A percentile compares a stretch with the other conserved stretches of the same genome.
These are phyloP conservation scores for Drosophila rellima DNA, from an alignment of 2,888 invertebrate species.

Conservation along the genomic window DNA sequence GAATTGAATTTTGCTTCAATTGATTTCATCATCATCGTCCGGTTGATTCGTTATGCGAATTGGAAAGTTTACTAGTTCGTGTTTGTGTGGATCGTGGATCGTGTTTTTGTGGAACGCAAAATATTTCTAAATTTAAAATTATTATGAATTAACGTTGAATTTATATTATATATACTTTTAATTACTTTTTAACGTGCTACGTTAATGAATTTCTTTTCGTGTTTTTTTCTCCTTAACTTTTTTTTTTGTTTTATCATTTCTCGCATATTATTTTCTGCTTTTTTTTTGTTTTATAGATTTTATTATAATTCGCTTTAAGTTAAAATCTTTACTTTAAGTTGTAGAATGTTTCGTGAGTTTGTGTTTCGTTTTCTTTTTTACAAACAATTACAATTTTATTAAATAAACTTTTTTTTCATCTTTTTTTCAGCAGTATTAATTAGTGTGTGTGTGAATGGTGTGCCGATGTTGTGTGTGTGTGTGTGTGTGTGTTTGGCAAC, in stretches of 20 bases:
- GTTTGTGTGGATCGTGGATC: constrained; percentile 35
- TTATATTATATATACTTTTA: constrained; percentile 45
- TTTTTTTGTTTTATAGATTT: constrained; percentile 12
- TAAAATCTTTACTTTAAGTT: constrained; percentile 67
- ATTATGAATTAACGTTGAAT: constrained; percentile 62
- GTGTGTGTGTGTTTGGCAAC: constrained; percentile 34
- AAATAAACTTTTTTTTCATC: constrained; percentile 11
- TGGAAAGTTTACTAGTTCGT: constrained; percentile 57
- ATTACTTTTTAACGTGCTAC: constrained; percentile 57
- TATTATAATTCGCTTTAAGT: constrained; percentile 57
- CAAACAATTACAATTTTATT: constrained; percentile 60
- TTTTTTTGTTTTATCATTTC: constrained; percentile 15
- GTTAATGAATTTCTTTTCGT: constrained; percentile 43
- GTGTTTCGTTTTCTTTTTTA: constrained; percentile 40
- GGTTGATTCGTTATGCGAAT: constrained; percentile 64
- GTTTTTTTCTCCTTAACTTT: not conserved
- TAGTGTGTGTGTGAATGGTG: constrained; percentile 19
- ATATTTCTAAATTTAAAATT: constrained; percentile 56
- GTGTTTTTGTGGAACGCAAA: constrained; percentile 60
- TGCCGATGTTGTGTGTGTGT: constrained; percentile 17
- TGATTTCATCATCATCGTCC: constrained; percentile 15
- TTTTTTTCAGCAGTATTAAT: constrained; percentile 34
- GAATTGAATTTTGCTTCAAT: constrained; percentile 46
- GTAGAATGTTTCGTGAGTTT: constrained; percentile 65
- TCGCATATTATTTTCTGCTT: too few species aligned